These are phyloP conservation scores for Drosophila persimilis DNA, from an alignment of 1,140 invertebrate genomes.

Conservation along the genomic window DNA sequence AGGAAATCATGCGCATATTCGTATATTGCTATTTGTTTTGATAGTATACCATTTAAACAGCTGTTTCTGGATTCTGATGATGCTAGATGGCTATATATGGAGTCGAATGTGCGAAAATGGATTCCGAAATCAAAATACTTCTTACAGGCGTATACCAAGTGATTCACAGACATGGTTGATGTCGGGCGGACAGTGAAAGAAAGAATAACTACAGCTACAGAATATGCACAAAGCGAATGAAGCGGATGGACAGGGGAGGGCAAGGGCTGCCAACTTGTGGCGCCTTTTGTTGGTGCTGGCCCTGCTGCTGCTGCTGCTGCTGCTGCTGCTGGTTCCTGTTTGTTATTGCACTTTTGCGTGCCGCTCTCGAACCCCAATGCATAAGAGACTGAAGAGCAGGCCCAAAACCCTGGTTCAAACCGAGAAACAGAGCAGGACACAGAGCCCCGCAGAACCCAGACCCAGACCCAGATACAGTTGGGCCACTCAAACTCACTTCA, in stretches of 20 bases:
- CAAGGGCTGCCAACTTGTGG: conserved; percentile 74
- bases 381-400: conserved; percentile 5
- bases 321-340: conserved; percentile 51
- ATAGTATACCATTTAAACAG: no score
- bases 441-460: conserved; percentile 10
- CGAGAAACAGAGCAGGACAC: no score
- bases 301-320: conserved; percentile 20
- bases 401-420: conserved; percentile 12
- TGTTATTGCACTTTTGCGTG: conserved; percentile 80
- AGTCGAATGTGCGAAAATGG: no score
- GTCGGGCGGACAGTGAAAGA: conserved; percentile 2
- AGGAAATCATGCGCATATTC: no score
- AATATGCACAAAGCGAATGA: conserved; percentile 54
- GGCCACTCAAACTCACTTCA: conserved; percentile 77
- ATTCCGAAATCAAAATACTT: no score
- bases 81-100: no score
- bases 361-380: conserved; percentile 6
- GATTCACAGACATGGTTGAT: conserved; percentile 2
- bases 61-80: no score
- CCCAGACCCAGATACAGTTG: conserved; percentile 23
- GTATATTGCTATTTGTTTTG: no score
- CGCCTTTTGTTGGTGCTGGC: conserved; percentile 58
- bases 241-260: conserved; percentile 39
- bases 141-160: no score
- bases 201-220: conserved; percentile 1